Evolutionary conservation across 1,140 invertebrate genomes (phyloP), one percentile per base, ranked within the genome.

Genomic region (Ostrea edulis): DNA sequence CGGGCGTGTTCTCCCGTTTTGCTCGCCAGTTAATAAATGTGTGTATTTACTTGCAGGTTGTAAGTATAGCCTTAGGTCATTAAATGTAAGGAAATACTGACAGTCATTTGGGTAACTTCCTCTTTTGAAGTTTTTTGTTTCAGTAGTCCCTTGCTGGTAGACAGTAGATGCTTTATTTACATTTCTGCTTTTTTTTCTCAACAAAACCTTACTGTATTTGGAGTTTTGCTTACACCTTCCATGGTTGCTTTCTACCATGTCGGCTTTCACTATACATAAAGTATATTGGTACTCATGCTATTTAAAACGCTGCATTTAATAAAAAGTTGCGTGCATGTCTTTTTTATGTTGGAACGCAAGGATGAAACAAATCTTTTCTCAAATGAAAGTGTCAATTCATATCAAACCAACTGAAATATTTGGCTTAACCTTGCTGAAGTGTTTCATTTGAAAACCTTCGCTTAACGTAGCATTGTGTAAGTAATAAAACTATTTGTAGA

Each of bases 41-140:
- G 29, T 77, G n/a, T 62, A 53, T 83, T 52, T 83, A 53, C 51
- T 83, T 83, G 14, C 82, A 83, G 82, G 82, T 83, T 83, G 82
- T 83, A 83, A 83, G 82, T 83, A 83, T 83, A 8, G 4, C 81
- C 81, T 82, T 82, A 53, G 44, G 52, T 83, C 53, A 54, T 52
- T 83, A 52, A 53, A 83, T 53, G 82, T 83, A 83, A 83, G 29
- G 82, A 83, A 83, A 53, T 52, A 53, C 81, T 54, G 44, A 54
- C 82, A 22, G 51, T 22, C 44, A n/a, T 83, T 83, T 29, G 44
- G 53, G 51, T 83, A 83, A 53, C 14, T 52, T 29, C 44, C 14
- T 35, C 25, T 14, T 54, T 83, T 54, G 20, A 83, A 53, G 82
- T 83, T 51, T 81, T 14, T 35, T 53, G 44, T 54, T 53, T 53